Evolutionary conservation across 2,797 vertebrate genomes (phyloP).

Genomic region (Notolepis coatsorum): DNA sequence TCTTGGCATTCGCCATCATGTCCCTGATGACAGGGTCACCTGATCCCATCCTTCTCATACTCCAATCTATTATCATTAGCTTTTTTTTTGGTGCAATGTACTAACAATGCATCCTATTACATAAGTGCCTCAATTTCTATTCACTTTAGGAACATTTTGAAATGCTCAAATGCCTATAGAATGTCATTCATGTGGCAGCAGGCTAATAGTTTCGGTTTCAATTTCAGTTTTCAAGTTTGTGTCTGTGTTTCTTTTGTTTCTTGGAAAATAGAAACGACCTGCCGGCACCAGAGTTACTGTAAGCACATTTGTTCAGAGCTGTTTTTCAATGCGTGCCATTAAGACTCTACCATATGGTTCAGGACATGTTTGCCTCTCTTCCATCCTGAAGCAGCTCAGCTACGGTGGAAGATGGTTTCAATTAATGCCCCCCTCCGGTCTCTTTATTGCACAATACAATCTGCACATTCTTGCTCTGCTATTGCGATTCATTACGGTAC

Average conservation of each 20-base stretch:
- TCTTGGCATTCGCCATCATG: slow-evolving; percentile 32
- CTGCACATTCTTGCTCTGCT: slow-evolving; percentile 63
- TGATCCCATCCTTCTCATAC: slow-evolving; percentile 11
- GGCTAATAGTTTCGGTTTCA: slow-evolving; percentile 9
- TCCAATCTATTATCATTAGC: slow-evolving; percentile 12
- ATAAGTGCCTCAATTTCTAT: slow-evolving; percentile 51
- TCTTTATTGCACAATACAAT: slow-evolving; percentile 75
- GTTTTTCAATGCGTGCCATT: slow-evolving; percentile 68
- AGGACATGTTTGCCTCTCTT: slow-evolving; percentile 67
- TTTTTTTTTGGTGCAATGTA: slow-evolving; percentile 33
- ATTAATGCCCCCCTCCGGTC: slow-evolving; percentile 76
- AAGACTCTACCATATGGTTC: slow-evolving; percentile 69
- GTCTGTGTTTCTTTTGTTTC: too few species aligned
- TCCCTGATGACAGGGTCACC: slow-evolving; percentile 38
- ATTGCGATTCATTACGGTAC: slow-evolving; percentile 60
- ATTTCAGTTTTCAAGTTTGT: not conserved
- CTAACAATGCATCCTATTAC: slow-evolving; percentile 57
- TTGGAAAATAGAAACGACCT: slow-evolving; percentile 48
- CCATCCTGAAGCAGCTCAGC: slow-evolving; percentile 52
- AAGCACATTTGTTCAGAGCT: slow-evolving; percentile 66
- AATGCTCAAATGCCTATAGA: slow-evolving; percentile 58
- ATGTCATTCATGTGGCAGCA: slow-evolving; percentile 50
- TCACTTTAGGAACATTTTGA: slow-evolving; percentile 71
- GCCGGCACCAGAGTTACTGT: slow-evolving; percentile 48
- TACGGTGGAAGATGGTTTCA: slow-evolving; percentile 76